Conservation (phyloP, 2,797 vertebrate species). For the Coregonus suidteri region DNA sequence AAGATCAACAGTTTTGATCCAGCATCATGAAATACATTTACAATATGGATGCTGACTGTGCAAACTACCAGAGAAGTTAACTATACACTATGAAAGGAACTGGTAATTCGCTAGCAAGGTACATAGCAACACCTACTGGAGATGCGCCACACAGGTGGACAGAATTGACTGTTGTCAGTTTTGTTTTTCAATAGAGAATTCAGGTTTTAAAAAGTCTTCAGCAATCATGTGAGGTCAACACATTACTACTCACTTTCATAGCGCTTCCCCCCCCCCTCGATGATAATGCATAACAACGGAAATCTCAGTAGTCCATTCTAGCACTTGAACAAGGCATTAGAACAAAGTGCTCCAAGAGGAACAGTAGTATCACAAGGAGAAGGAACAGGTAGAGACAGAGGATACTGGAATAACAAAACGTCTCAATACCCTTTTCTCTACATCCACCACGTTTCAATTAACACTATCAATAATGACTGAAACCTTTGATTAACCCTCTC, state of each 20-base stretch:
- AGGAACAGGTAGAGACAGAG: slow-evolving; percentile 32
- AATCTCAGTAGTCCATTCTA: slow-evolving; percentile 32
- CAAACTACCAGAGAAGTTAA: slow-evolving; percentile 25
- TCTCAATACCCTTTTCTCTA: slow-evolving; percentile 8
- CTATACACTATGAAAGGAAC: slow-evolving; percentile 22
- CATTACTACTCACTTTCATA: background rate
- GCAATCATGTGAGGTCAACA: background rate
- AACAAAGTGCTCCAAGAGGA: slow-evolving; percentile 63
- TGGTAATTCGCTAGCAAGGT: slow-evolving; percentile 17
- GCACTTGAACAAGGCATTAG: slow-evolving; percentile 25
- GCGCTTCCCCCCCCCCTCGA: slow-evolving; percentile 11
- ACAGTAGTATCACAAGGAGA: slow-evolving; percentile 51
- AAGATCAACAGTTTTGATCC: slow-evolving; percentile 54
- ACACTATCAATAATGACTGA: background rate
- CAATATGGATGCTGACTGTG: slow-evolving; percentile 34
- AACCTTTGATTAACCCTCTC: background rate
- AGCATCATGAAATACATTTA: slow-evolving; percentile 63
- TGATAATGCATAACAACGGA: slow-evolving; percentile 23
- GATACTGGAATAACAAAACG: slow-evolving; percentile 20
- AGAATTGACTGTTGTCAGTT: slow-evolving; percentile 12
- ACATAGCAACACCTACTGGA: slow-evolving; percentile 7
- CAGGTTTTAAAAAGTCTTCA: background rate
- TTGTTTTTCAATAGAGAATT: background rate
- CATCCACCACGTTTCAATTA: background rate
- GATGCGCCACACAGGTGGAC: background rate